phyloP scores from a whole-genome alignment of 2,888 invertebrate genomes.

The Caenorhabditis drosophilae region DNA sequence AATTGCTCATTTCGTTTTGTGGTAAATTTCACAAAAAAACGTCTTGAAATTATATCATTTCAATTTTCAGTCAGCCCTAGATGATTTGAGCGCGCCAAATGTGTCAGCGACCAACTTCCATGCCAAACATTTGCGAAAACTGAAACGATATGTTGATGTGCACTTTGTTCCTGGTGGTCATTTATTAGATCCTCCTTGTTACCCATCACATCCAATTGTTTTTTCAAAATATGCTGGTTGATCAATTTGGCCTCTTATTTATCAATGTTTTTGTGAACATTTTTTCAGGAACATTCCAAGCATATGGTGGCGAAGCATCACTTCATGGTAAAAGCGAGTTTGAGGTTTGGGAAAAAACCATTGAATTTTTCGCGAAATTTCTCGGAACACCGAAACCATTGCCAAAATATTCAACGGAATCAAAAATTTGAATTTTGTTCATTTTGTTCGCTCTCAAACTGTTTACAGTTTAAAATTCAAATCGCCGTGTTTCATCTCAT shows the following conservation, averaged over 20 bases:
- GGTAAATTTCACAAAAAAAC: background rate
- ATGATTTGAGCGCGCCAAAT: constrained; percentile 30
- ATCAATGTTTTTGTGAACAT: background rate
- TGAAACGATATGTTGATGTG: constrained; percentile 13
- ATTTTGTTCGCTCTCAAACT: constrained; percentile 15
- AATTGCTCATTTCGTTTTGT: constrained; percentile 26
- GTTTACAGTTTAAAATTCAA: constrained; percentile 16
- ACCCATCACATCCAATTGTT: constrained; percentile 20
- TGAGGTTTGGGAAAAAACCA: constrained; percentile 26
- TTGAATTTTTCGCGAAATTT: constrained; percentile 25
- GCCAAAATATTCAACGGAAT: constrained; percentile 15
- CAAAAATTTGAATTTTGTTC: constrained; percentile 26
- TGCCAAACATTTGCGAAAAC: background rate
- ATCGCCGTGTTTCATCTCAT: background rate
- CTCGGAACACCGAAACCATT: constrained; percentile 27
- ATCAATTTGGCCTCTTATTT: background rate
- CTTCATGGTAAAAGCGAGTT: constrained; percentile 30
- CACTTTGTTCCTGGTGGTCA: constrained; percentile 27
- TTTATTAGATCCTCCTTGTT: constrained; percentile 32
- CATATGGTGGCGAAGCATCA: constrained; percentile 28
- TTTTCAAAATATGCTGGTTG: constrained; percentile 25
- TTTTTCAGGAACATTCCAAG: constrained; percentile 24
- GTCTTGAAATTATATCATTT: background rate
- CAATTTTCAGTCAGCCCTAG: constrained; percentile 19
- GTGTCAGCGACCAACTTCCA: constrained; percentile 3